Percentiles rank a stretch among this genome's conserved stretches.
Evolutionary conservation across 2,113 vertebrate genomes (phyloP).

Genomic region (Anguilla japonica): DNA sequence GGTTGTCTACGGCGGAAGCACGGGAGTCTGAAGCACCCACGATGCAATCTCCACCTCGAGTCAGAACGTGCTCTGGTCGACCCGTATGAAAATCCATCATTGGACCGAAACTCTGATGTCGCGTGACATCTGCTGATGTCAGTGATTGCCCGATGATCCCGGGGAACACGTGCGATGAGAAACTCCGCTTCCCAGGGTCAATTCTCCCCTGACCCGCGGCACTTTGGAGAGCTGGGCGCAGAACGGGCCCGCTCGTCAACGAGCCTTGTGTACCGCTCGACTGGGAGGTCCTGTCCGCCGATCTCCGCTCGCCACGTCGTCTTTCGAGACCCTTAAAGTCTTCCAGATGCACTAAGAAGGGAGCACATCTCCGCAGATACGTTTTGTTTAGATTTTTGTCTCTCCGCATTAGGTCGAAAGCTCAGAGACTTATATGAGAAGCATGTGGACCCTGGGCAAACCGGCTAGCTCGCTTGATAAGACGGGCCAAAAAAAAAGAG

Average conservation of each 20-base stretch:
- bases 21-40: neutral
- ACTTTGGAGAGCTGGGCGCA: neutral
- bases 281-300: neutral
- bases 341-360: constrained; percentile 52
- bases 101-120: neutral
- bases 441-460: constrained; percentile 29
- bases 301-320: constrained; percentile 32
- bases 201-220: neutral
- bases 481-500: constrained; percentile 24
- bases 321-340: constrained; percentile 42
- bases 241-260: neutral
- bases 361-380: constrained; percentile 39
- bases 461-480: constrained; percentile 19
- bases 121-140: neutral
- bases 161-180: neutral
- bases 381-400: constrained; percentile 50
- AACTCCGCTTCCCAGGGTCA: neutral
- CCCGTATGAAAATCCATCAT: neutral
- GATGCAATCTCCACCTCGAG: too few relatives aligned
- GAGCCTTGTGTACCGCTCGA: neutral
- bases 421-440: constrained; percentile 29
- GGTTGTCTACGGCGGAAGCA: neutral
- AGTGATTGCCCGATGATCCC: neutral
- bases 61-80: neutral
- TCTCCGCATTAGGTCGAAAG: constrained; percentile 37